Base-by-base conservation (phyloP, 2,888 invertebrate genomes). In the Drosophila neonasuta region DNA sequence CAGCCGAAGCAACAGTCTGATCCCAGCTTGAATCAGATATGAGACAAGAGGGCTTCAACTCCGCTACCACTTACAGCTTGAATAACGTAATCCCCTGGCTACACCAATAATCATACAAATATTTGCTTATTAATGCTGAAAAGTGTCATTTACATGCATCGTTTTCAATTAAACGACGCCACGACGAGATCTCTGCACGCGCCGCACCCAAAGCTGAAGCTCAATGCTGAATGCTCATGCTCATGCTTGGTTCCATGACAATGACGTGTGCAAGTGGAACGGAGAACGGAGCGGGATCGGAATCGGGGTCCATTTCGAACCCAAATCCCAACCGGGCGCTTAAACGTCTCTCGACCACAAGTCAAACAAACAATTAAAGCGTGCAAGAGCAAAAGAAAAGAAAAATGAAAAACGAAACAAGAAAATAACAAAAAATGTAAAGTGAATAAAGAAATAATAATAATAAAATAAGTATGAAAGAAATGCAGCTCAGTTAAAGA, bases 111-210 rank as follows among this genome's bases (percentile, higher is more conserved):
- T 81, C 84, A 74, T 77, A 85, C 87, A 87, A 85, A 87, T 85
- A 85, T 87, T 87, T 87, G 83, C 84, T 85, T 87, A 85, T 85
- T 85, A 85, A 85, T 86, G 88, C 87, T 88, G 87, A 86, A 86
- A 86, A 86, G 88, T 86, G 88, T 82, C 88, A 88, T 85, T 86
- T 88, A 86, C 86, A 86, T 86, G 87, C 85, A 85, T 86, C 83
- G 87, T 84, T 84, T 85, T 84, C 83, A 84, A 84, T 84, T 84
- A 84, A 84, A 84, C 85, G 87, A 84, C 83, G 83, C 87, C 82
- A 78, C 39, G 29, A 24, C 24, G 42, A 63, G 58, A 68, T 46
- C 46, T 70, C 66, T 79, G 67, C 82, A 68, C 66, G 74, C 80
- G 80, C 83, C 79, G 84, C 80, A 71, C 71, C 82, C 74, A 80